These are phyloP conservation scores for Elymnias hypermnestra DNA, from an alignment of 1,140 invertebrate species.

Conservation along the genomic window DNA sequence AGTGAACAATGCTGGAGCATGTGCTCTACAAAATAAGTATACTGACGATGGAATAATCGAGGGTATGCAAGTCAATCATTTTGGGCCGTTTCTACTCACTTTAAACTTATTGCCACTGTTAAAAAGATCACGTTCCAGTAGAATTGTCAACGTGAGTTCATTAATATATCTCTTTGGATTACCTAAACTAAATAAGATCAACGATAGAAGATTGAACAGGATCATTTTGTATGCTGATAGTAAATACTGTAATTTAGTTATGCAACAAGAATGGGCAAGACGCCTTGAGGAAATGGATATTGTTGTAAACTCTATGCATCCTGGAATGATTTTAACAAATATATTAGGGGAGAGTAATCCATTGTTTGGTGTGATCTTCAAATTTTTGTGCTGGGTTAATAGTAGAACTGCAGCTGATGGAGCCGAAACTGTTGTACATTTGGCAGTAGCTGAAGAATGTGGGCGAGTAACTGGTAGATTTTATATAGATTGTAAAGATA, in stretches of 20 bases:
- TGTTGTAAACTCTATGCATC: conserved; percentile 7
- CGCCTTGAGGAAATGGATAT: neutral
- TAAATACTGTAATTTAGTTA: conserved; percentile 1
- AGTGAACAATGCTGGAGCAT: conserved; percentile 85
- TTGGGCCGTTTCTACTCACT: conserved; percentile 89
- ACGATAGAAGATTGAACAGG: neutral
- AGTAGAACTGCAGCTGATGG: conserved; percentile 6
- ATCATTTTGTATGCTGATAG: conserved; percentile 3
- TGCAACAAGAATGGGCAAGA: conserved; percentile 6
- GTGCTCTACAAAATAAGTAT: conserved; percentile 36
- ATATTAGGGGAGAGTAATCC: conserved; percentile 1
- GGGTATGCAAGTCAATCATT: conserved; percentile 91
- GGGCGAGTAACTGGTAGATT: conserved; percentile 4
- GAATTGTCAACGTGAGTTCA: conserved; percentile 91
- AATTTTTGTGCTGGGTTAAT: conserved; percentile 4
- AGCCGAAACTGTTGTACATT: conserved; percentile 4
- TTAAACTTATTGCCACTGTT: conserved; percentile 81
- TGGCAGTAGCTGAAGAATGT: conserved; percentile 1
- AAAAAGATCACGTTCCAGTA: conserved; percentile 84
- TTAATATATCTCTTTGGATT: conserved; percentile 77
- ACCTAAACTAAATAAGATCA: conserved; percentile 4
- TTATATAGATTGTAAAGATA: conserved; percentile 4
- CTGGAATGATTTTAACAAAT: conserved; percentile 8
- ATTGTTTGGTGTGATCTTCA: conserved; percentile 1
- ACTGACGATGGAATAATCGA: conserved; percentile 87